Percentiles rank a stretch among this genome's conserved stretches.
phyloP scores from a whole-genome alignment of 2,797 vertebrate species.

The Anguilla obscura region DNA sequence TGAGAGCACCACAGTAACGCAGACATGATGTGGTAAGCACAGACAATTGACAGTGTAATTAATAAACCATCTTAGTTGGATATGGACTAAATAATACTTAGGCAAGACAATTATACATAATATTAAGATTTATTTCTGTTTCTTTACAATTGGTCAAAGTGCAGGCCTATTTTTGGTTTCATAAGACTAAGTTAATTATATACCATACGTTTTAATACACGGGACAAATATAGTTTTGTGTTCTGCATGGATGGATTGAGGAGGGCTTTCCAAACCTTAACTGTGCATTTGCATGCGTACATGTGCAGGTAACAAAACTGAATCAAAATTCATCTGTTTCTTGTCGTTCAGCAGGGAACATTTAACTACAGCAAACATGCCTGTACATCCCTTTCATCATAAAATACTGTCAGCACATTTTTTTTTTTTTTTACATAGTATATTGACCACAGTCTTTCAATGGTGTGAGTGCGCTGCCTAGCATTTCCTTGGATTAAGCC shows the following conservation, averaged over 20 bases:
- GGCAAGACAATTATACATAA: not conserved
- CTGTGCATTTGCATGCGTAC: not conserved
- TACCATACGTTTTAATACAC: not conserved
- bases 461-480: not conserved
- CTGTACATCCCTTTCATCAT: not conserved
- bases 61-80: not conserved
- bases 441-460: not conserved
- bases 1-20: conserved; percentile 12
- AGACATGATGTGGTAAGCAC: not conserved
- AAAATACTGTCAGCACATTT: not conserved
- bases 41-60: not conserved
- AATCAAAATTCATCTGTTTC: not conserved
- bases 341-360: not conserved
- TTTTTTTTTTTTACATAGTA: not conserved
- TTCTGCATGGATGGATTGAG: not conserved
- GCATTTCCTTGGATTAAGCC: not conserved
- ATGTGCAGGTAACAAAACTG: not conserved
- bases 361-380: not conserved
- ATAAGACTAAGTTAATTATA: not conserved
- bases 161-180: not conserved
- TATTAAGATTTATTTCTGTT: not conserved
- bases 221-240: not conserved
- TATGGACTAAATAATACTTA: not conserved
- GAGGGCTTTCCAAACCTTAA: not conserved
- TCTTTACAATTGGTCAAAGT: not conserved